Evolutionary conservation across 2,113 vertebrate genomes (phyloP), one percentile per base, ranked within the genome.

Genomic region (Platysternon megacephalum): DNA sequence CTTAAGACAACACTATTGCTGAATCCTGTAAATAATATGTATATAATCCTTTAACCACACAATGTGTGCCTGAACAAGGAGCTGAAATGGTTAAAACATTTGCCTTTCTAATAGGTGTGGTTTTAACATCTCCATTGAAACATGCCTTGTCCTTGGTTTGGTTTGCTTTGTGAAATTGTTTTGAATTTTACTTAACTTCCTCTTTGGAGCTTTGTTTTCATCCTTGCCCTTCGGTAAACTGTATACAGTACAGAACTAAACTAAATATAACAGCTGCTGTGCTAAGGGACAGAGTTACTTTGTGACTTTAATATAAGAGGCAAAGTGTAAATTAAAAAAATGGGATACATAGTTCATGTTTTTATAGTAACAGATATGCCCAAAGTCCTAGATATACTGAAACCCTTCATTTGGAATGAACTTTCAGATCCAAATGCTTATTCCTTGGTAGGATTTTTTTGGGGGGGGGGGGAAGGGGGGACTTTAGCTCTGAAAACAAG

Each of bases 281-380:
- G 49, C 49, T 49, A 49, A 65, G 39, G 91, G 65, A 17, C 44
- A 93, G 84, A 80, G 92, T 90, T 88, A 72, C 14, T 83, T 68
- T 74, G 11, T 74, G 61, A 39, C 58, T 61, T 61, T 72, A 6
- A 78, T n/a, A n/a, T 4, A 49, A 28, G 2, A 51, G 5, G 55
- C 16, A 82, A 86, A 91, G n/a, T 0, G 79, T 21, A 61, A 90
- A 2, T 5, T 78, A 81, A 74, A 3, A 61, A 82, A 80, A 81
- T 55, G 78, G 49, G 21, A 80, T 79, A 17, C 28, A 0, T 46
- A 91, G 6, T 56, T 82, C 32, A 3, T 29, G 9, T 74, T 91
- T 35, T 22, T 91, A 42, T 82, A 6, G 2, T 87, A 51, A n/a
- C 12, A 46, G 16, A 92, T 80, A 76, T 58, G 29, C 28, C 16